phyloP scores from a whole-genome alignment of 2,113 vertebrate species.

The Menidia beryllina region DNA sequence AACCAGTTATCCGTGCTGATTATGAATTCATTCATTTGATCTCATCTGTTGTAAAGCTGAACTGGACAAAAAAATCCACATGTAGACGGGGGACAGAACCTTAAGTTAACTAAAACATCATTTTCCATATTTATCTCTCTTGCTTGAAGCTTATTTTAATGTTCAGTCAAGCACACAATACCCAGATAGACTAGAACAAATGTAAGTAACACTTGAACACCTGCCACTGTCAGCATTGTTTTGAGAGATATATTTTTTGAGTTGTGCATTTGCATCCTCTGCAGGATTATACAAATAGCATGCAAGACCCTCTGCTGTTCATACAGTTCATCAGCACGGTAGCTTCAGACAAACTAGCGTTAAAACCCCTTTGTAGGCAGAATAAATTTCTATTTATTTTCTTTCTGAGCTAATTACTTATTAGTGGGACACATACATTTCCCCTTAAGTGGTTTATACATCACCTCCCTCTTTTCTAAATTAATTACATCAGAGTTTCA shows the following conservation, averaged over 20 bases:
- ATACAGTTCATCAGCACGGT: conserved; percentile 16
- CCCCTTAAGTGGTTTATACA: conserved; percentile 65
- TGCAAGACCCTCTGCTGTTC: background rate
- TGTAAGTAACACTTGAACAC: conserved; percentile 15
- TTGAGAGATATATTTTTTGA: conserved; percentile 31
- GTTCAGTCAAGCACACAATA: background rate
- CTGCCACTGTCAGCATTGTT: conserved; percentile 6
- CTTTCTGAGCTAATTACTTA: conserved; percentile 59
- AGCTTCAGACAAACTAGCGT: conserved; percentile 23
- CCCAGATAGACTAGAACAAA: background rate
- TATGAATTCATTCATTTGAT: no score
- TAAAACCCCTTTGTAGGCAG: conserved; percentile 40
- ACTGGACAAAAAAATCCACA: no score
- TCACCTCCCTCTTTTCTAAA: conserved; percentile 60
- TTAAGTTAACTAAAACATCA: no score
- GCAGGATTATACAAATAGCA: conserved; percentile 24
- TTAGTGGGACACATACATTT: conserved; percentile 67
- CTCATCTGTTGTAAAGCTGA: no score
- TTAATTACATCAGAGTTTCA: conserved; percentile 69
- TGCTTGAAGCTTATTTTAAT: background rate
- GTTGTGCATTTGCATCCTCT: background rate
- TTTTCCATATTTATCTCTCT: background rate
- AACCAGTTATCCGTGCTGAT: no score
- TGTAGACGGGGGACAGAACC: no score
- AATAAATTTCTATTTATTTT: conserved; percentile 45